Evolutionary conservation across 1,140 invertebrate genomes (phyloP), one percentile per base, ranked within the genome.

Genomic region (Ceratoteleas bidentatus): DNA sequence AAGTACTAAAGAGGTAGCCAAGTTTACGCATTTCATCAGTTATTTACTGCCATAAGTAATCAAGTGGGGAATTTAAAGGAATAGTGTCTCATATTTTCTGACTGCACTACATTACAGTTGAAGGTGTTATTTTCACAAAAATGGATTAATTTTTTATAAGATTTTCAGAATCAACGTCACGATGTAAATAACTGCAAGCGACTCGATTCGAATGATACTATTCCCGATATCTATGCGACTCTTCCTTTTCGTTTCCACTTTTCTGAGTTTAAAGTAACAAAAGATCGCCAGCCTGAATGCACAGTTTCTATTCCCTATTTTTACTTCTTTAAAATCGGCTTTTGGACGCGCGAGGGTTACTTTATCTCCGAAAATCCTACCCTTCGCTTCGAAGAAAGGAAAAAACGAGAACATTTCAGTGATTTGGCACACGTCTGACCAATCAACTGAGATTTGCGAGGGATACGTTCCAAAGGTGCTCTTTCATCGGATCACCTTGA

Each of bases 401-500:
- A 49, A 74, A 61, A 61, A 72, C 24, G 24, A 76, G 80, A 82
- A 82, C 74, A 83, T 83, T 83, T 83, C 74, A 83, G 80, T 83
- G 73, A 83, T 82, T 82, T 82, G 80, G 80, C 80, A 82, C 80
- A 82, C 80, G 80, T 82, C 74, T 82, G 80, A 82, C 80, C 80
- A 83, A 83, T 74, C 80, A 77, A 75, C 80, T 78, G 80, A 83
- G 80, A 83, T 83, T 83, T 74, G 69, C 74, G 80, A 78, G 74
- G 74, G 68, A 83, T 83, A 70, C 80, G 80, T 57, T 65, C 74
- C 58, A 70, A 83, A 73, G 80, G 74, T 70, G 57, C 74, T 74
- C 80, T 74, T 74, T 83, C 70, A 78, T 83, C 74, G 69, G 80
- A 78, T 78, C 80, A 83, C 74, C 80, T 77, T 83, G 69, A 78